Evolutionary conservation across 1,140 invertebrate genomes (phyloP).

Genomic region (Calliphora vicina): DNA sequence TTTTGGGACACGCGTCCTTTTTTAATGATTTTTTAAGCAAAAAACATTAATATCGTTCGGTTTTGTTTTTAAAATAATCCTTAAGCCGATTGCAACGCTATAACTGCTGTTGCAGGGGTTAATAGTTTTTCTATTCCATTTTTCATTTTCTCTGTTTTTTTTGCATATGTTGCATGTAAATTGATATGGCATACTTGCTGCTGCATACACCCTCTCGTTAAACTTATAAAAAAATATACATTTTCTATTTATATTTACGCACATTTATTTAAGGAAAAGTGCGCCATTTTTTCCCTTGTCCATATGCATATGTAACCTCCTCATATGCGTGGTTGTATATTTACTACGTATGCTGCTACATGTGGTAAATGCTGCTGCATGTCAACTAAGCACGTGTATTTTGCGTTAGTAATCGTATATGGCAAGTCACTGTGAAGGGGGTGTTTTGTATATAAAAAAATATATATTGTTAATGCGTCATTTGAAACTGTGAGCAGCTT

Average conservation of each 20-base stretch:
- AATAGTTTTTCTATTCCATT: not conserved
- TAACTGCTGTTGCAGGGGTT: not conserved
- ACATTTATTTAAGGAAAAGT: not conserved
- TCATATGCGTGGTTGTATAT: not conserved
- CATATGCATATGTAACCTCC: not conserved
- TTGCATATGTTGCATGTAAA: constrained; percentile 33
- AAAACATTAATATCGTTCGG: not conserved
- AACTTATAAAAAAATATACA: no score
- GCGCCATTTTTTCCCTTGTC: constrained; percentile 5
- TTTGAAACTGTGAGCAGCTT: not conserved
- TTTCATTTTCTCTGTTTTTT: not conserved
- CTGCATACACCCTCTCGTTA: not conserved
- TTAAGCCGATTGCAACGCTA: not conserved
- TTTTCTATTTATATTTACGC: no score
- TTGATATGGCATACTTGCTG: not conserved
- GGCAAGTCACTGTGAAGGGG: not conserved
- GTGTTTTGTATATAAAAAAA: not conserved
- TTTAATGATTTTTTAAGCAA: constrained; percentile 10
- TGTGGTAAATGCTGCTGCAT: not conserved
- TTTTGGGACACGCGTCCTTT: constrained; percentile 22
- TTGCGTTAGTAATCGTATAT: not conserved
- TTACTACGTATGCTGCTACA: not conserved
- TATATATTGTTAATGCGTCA: not conserved
- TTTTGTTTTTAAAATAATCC: not conserved
- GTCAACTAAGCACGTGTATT: not conserved